Percentiles rank a stretch among this genome's conserved stretches.
phyloP scores from a whole-genome alignment of 2,888 invertebrate genomes.

The Cheilosia grossa region DNA sequence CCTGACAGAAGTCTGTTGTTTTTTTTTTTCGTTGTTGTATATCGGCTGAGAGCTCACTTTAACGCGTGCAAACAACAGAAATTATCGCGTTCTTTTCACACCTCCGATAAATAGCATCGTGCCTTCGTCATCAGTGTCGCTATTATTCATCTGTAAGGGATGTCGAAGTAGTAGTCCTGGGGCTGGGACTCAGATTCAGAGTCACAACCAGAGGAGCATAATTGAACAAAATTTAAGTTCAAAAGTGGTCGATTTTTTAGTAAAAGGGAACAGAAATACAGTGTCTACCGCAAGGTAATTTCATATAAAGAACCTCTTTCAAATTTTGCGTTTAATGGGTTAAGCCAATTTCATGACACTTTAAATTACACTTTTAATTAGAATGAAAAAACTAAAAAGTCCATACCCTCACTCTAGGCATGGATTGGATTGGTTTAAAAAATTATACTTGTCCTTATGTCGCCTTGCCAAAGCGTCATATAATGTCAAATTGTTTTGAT shows the following conservation, averaged over 20 bases:
- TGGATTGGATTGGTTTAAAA: too few relatives aligned
- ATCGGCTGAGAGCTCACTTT: slow-evolving; percentile 41
- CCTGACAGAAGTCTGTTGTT: neutral
- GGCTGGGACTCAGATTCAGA: neutral
- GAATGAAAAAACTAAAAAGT: too few relatives aligned
- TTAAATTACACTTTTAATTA: too few relatives aligned
- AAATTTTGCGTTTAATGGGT: too few relatives aligned
- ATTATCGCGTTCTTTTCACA: slow-evolving; percentile 47
- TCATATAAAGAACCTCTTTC: too few relatives aligned
- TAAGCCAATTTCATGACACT: too few relatives aligned
- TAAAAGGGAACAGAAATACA: too few relatives aligned
- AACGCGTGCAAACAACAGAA: slow-evolving; percentile 47
- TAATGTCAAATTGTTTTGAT: too few relatives aligned
- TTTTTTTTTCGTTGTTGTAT: slow-evolving; percentile 1
- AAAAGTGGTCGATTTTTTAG: neutral
- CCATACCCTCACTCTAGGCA: too few relatives aligned
- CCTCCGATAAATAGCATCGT: slow-evolving; percentile 28
- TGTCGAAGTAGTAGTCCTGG: neutral
- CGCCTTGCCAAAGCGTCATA: too few relatives aligned
- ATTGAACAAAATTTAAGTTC: neutral
- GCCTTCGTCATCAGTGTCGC: slow-evolving; percentile 16
- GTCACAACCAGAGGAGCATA: neutral
- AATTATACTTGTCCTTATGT: too few relatives aligned
- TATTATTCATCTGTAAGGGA: slow-evolving; percentile 4
- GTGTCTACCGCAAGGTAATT: too few relatives aligned